Base-by-base conservation (phyloP, 37 sponge, comb jelly and placozoan species). In the Diacarnus erythraeanus region DNA sequence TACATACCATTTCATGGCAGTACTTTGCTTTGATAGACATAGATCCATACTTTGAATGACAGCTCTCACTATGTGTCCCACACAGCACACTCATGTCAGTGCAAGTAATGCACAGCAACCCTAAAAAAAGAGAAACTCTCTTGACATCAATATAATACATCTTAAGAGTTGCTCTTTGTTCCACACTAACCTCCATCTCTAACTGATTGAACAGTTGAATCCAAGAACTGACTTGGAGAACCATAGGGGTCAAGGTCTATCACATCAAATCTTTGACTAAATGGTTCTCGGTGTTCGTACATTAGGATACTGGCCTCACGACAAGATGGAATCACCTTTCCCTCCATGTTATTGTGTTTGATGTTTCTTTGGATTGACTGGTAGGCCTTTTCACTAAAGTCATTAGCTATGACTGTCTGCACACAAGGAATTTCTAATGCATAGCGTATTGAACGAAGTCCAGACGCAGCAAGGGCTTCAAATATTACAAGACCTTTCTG, bases 201-300 rank as follows among this genome's bases (percentile, higher is more conserved):
- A 33, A 91, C 86, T 21, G 90, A 82, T 75, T 98, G 96, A 20
- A 95, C 88, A 1, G 94, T 88, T 22, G 96, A 43, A 64, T 98
- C 99, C 40, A 96, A 83, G 66, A 98, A 98, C 30, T 64, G 63
- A n/a, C 88, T 38, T 2, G 99, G 92, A 0, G 99, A 89, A 27
- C 99, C 99, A 78, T 98, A 98, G 0, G 99, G 99, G 80, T 98
- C 98, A 8, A 98, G 34, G 47, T 98, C 99, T 59, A 98, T 83
- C 43, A 98, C 99, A 85, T 91, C 88, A 76, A 90, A 95, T 23
- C 79, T 78, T 23, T 81, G 69, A 26, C 80, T 65, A n/a, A 81
- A 69, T 15, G 82, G 71, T 10, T 86, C 69, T 21, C 80, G 39
- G 54, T 89, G 90, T 42, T 83, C 79, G 64, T 96, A 89, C 97